Evolutionary conservation across 2,113 vertebrate species (phyloP), one percentile per base, ranked within the genome.

Genomic region (Sylvietta virens): DNA sequence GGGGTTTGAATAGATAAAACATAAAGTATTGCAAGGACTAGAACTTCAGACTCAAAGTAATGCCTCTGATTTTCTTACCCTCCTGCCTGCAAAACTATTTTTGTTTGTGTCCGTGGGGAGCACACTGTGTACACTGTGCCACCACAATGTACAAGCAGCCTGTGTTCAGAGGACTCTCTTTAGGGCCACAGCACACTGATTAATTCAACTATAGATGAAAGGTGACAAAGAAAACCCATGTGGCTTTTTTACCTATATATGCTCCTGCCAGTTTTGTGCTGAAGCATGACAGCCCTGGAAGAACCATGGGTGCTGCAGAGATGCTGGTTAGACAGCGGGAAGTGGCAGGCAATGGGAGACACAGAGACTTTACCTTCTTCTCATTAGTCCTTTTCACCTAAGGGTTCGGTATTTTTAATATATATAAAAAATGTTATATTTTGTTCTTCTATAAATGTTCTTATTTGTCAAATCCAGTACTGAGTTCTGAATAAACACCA

Each of bases 121-220:
- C n/a, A 6, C 1, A 2, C 12, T 8, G 17, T 1, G 5, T 9
- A 3, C 6, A 7, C 27, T 0, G 0, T 44, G 47, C 21, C 4
- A 2, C 24, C 19, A 57, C 2, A 2, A 24, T 15, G 37, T 16
- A 7, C 4, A 7, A 28, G 42, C 42, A 54, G 21, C n/a, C 45
- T 13, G 16, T 4, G 1, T 23, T 57, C 3, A 2, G 28, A 70
- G 42, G 4, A 20, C 44, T 58, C 19, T 37, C 28, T 15, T 72
- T 7, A 50, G 33, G 21, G 30, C 33, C 12, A 39, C 9, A 22
- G 19, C 35, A 54, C 39, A 30, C 12, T 2, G 6, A n/a, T 60
- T 64, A 57, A 31, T 16, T 73, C 15, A 40, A 11, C 17, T 58
- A 6, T 14, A 73, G 30, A 9, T 53, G 20, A 12, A 60, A 71